Conservation (phyloP, 2,888 invertebrate genomes). For the Agrilus mali region DNA sequence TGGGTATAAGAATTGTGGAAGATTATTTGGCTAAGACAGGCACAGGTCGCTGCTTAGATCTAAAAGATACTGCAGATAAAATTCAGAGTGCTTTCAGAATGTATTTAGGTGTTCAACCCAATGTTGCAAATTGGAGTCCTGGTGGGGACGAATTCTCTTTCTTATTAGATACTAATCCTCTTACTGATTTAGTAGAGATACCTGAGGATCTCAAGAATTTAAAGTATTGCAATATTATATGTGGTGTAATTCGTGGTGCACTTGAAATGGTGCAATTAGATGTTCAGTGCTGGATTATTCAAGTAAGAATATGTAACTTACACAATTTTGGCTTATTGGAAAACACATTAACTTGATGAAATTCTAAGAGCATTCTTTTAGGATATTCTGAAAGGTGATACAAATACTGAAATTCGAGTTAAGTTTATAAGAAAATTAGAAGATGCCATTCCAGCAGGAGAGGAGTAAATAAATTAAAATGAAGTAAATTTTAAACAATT, state of each 20-base stretch:
- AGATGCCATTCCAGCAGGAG: constrained; percentile 96
- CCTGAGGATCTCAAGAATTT: constrained; percentile 72
- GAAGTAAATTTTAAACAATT: constrained; percentile 6
- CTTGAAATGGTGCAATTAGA: constrained; percentile 98
- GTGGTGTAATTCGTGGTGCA: constrained; percentile 86
- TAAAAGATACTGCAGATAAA: constrained; percentile 94
- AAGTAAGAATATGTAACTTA: constrained; percentile 24
- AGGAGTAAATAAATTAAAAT: constrained; percentile 55
- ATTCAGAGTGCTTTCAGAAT: constrained; percentile 72
- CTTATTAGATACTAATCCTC: constrained; percentile 86
- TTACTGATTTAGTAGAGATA: constrained; percentile 94
- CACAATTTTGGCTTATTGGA: too few relatives aligned
- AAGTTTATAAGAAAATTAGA: constrained; percentile 91
- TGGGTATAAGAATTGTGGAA: constrained; percentile 94
- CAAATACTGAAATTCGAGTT: constrained; percentile 84
- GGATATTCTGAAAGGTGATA: constrained; percentile 91
- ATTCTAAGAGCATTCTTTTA: too few relatives aligned
- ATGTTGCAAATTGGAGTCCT: constrained; percentile 88
- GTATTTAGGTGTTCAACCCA: constrained; percentile 85
- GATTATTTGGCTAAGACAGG: constrained; percentile 91
- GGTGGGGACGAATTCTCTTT: constrained; percentile 94
- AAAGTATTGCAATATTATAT: constrained; percentile 85
- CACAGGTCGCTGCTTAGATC: constrained; percentile 82
- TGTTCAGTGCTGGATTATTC: constrained; percentile 86
- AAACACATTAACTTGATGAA: background rate